Evolutionary conservation across 1,140 invertebrate genomes (phyloP), one percentile per base, ranked within the genome.

Genomic region (Diprion similis): DNA sequence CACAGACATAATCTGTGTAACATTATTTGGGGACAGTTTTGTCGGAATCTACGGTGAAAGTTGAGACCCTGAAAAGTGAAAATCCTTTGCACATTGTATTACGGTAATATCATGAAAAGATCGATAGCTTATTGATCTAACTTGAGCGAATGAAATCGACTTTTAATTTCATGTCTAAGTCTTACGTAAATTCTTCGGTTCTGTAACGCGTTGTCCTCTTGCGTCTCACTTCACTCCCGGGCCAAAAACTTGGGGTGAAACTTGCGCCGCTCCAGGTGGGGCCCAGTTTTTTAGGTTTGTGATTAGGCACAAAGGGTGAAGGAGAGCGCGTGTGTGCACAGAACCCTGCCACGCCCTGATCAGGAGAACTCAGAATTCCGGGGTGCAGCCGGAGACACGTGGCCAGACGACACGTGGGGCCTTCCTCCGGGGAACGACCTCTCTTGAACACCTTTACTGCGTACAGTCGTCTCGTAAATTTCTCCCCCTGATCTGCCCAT

Each of bases 251-350:
- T 37, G 24, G 24, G 24, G 24, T 37, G 51, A 59, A 59, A 59
- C 11, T 17, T 59, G 51, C 51, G 11, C 51, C 51, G n/a, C 24
- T 59, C 51, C 51, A 59, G 51, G 51, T 59, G 51, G n/a, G 51
- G 51, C 11, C n/a, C n/a, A 17, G 9, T 15, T 59, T 59, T 59
- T 15, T 59, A 59, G 51, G 11, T 59, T 17, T 59, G n/a, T 8
- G 51, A 59, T 59, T 15, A 59, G 51, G 51, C n/a, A 59, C 51
- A 59, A 59, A 59, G 51, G 51, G 51, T 59, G 51, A 59, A 59
- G 51, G 51, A 37, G 24, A 59, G 9, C 51, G 11, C 51, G 51
- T 59, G 51, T 59, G 51, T 59, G 51, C 51, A 59, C 11, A 59
- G 24, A 37, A 9, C 51, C 51, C 51, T 17, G 51, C 51, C 51